These are phyloP conservation scores for Epizoanthus scotinus DNA, from an alignment of 92 coral and sea anemone species.

Conservation along the genomic window DNA sequence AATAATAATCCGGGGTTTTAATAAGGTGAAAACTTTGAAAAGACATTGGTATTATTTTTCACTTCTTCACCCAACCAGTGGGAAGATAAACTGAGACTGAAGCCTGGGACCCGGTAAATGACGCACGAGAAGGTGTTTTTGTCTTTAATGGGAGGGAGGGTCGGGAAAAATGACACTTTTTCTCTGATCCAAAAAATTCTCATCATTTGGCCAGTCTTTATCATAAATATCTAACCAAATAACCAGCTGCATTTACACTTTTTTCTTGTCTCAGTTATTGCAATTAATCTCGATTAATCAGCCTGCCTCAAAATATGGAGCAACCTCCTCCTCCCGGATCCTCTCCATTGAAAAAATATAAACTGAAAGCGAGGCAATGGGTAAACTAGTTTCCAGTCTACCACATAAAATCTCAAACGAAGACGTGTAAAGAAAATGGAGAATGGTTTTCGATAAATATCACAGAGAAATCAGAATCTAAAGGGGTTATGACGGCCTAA, in stretches of 20 bases:
- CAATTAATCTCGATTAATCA: neutral
- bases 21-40: slow-evolving; percentile 65
- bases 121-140: slow-evolving; percentile 8
- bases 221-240: too few relatives aligned
- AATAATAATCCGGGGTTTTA: slow-evolving; percentile 63
- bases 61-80: slow-evolving; percentile 95
- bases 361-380: neutral
- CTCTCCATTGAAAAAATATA: too few relatives aligned
- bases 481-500: slow-evolving; percentile 69
- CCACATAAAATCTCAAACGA: slow-evolving; percentile 4
- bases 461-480: neutral
- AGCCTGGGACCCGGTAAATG: slow-evolving; percentile 40
- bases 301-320: neutral
- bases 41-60: slow-evolving; percentile 76
- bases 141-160: slow-evolving; percentile 2
- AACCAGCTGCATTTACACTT: too few relatives aligned
- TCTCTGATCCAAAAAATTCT: too few relatives aligned
- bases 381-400: slow-evolving; percentile 31
- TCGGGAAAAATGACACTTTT: too few relatives aligned
- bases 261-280: too few relatives aligned
- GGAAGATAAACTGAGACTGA: slow-evolving; percentile 65
- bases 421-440: slow-evolving; percentile 45
- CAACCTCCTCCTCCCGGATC: too few relatives aligned
- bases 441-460: slow-evolving; percentile 3
- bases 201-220: too few relatives aligned